Evolutionary conservation across 2,797 vertebrate species (phyloP).

Genomic region (Podarcis siculus): DNA sequence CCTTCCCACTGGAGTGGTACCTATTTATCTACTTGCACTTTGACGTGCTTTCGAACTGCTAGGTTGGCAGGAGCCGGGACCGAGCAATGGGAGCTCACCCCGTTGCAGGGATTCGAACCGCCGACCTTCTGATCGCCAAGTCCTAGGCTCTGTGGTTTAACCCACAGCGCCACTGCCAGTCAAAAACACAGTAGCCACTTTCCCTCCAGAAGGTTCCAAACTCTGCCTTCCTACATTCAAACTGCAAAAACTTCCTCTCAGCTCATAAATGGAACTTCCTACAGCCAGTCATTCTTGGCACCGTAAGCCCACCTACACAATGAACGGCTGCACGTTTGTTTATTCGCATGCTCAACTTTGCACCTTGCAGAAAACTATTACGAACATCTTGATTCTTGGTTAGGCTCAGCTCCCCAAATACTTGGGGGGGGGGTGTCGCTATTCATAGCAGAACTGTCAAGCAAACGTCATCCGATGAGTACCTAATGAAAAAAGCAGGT

Average conservation of each 20-base stretch:
- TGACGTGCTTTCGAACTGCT: too few relatives aligned
- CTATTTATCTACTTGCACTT: too few relatives aligned
- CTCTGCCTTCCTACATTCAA: too few relatives aligned
- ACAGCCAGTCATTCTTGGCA: background rate
- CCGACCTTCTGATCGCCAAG: too few relatives aligned
- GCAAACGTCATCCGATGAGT: conserved; percentile 58
- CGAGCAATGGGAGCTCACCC: too few relatives aligned
- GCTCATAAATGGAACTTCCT: background rate
- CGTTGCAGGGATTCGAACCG: too few relatives aligned
- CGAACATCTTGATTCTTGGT: conserved; percentile 26
- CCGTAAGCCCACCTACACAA: conserved; percentile 37
- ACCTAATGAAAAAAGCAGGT: conserved; percentile 66
- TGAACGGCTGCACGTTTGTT: background rate
- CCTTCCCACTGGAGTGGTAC: too few relatives aligned
- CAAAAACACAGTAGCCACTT: background rate
- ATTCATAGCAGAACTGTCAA: conserved; percentile 73
- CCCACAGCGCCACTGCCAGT: background rate
- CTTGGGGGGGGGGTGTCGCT: conserved; percentile 43
- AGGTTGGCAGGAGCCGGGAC: too few relatives aligned
- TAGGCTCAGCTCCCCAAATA: background rate
- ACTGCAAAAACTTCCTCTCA: background rate
- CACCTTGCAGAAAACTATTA: conserved; percentile 38
- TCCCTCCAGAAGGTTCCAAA: background rate
- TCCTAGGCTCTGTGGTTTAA: too few relatives aligned
- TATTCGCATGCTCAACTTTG: conserved; percentile 4